These are phyloP conservation scores for Eolophus roseicapilla DNA, from an alignment of 2,113 vertebrate species.

Conservation along the genomic window DNA sequence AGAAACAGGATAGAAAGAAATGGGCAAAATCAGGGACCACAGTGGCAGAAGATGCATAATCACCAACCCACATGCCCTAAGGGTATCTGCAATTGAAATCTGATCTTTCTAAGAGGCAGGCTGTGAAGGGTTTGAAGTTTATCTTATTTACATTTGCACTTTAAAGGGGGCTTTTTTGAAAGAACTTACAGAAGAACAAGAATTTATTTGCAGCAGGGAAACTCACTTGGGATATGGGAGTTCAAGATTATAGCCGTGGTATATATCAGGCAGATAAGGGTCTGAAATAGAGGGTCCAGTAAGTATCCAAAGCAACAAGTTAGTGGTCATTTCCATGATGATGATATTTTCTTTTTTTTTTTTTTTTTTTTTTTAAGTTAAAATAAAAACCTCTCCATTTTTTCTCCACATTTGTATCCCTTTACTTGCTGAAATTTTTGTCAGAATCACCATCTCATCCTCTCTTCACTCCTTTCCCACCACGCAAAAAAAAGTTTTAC, in stretches of 20 bases:
- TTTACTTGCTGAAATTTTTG: neutral
- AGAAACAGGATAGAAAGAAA: neutral
- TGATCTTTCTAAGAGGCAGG: neutral
- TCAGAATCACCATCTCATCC: accelerated
- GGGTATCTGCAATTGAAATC: neutral
- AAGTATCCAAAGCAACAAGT: neutral
- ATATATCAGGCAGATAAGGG: neutral
- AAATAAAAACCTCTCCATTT: accelerated
- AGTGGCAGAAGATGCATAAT: neutral
- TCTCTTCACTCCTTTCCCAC: neutral
- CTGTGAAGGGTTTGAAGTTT: neutral
- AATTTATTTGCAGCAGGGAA: neutral
- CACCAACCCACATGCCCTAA: neutral
- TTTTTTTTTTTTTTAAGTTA: neutral
- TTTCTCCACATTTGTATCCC: neutral
- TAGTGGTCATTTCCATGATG: neutral
- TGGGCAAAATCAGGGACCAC: neutral
- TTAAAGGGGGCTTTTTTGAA: neutral
- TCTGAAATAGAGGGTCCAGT: neutral
- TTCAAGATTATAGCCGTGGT: neutral
- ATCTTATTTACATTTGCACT: neutral
- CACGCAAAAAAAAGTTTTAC: neutral
- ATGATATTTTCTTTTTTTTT: neutral
- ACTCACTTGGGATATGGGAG: neutral
- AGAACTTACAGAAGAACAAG: neutral